Base-by-base conservation (phyloP, 2,113 vertebrate genomes). In the Aphelocoma coerulescens region DNA sequence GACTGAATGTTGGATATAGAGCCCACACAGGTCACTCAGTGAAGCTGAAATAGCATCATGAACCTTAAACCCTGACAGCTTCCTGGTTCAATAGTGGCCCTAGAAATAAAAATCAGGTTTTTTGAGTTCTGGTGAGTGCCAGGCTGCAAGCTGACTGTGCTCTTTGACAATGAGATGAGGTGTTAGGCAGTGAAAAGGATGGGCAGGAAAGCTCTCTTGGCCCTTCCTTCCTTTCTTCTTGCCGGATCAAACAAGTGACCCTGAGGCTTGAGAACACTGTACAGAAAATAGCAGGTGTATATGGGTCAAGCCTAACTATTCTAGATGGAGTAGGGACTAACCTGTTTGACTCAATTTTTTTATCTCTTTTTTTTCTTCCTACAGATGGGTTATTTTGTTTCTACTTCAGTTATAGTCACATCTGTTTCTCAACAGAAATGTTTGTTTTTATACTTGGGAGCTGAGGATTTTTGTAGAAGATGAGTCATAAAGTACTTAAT, bases 401-500 rank as follows among this genome's bases (percentile, higher is more conserved):
- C 4, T 3, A 58, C 17, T 87, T 59, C 43, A 48, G 48, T 55
- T 85, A 37, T n/a, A 68, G 8, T 65, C 66, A 68, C 35, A 54
- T 55, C 65, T 82, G 30, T 75, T 92, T 76, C 88, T 93, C 51
- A 86, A 74, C 46, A 88, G 83, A 58, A 21, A 28, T 72, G 37
- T 91, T 95, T 91, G 69, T 85, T 93, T 95, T 74, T 67, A 26
- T 86, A 92, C 33, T 24, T 74, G 37, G 28, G 23, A 94, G 44
- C 57, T 82, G 37, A 68, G 48, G 63, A 13, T 71, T 91, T 95
- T 90, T 61, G 68, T 68, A 62, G 71, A 72, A 69, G 46, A 79
- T 62, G 65, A 86, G 27, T 92, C 87, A 77, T 59, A 54, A 87
- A 90, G 65, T 76, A 63, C 61, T 68, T 94, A 83, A 95, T 93